Evolutionary conservation across 2,888 invertebrate genomes (phyloP), one percentile per base, ranked within the genome.

Genomic region (Diarsia brunnea): DNA sequence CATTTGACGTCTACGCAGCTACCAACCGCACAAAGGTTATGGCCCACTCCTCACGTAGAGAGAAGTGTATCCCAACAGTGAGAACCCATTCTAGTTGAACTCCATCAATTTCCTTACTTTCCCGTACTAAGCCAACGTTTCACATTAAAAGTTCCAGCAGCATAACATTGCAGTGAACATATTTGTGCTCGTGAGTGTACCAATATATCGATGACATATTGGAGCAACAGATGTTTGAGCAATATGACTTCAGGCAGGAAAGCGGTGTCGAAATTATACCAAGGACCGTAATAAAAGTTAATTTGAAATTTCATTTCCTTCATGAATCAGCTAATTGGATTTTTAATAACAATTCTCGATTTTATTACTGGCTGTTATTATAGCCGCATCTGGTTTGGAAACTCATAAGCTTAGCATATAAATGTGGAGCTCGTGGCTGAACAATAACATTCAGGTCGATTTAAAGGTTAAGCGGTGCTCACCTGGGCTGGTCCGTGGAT

Each of bases 151-250:
- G 55, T 1, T n/a, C 16, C 58, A 27, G 16, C 27, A 1, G 8
- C 5, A 12, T 0, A 27, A 27, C 19, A 60, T 27, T 60, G 8
- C 10, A 31, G 19, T 31, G 14, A 63, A 43, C 14, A 63, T 43
- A 43, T 63, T 1, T 14, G 3, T 43, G 63, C 63, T 43, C n/a
- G n/a, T 45, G 63, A 63, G 43, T 63, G 63, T 51, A 58, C 73
- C 78, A 73, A 63, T 67, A 79, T 73, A 31, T 47, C 75, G 69
- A 76, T 77, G 82, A 82, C 82, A 73, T 85, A 81, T 85, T 82
- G 82, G 64, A 60, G 58, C 70, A 80, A 80, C 86, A 86, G 72
- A 87, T 86, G 88, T 75, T 51, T 12, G 31, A 73, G 61, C 67
- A 60, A 71, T 63, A 69, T 76, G 47, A 74, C 53, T 21, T 77